phyloP scores from a whole-genome alignment of 2,888 invertebrate species.

The Eupithecia subumbrata region DNA sequence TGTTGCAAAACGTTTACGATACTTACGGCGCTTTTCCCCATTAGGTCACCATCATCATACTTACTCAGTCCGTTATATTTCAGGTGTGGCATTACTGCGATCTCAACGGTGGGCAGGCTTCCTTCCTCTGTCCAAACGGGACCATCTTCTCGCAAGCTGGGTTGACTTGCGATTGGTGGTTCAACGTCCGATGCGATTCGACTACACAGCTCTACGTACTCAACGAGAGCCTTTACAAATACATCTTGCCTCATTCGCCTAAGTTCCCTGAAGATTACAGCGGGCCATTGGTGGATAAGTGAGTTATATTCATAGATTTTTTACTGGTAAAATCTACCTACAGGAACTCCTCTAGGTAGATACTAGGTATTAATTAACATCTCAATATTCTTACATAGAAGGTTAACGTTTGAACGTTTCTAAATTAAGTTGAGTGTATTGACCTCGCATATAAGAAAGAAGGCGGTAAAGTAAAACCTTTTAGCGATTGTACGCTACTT shows the following conservation, averaged over 20 bases:
- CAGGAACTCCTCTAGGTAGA: too few relatives aligned
- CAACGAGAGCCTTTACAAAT: constrained; percentile 94
- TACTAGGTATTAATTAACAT: not conserved
- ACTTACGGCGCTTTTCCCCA: constrained; percentile 7
- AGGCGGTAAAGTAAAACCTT: not conserved
- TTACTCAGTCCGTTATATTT: not conserved
- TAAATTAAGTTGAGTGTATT: not conserved
- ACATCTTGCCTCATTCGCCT: constrained; percentile 92
- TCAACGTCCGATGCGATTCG: constrained; percentile 93
- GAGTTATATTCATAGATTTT: constrained; percentile 56
- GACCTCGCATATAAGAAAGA: not conserved
- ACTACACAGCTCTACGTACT: constrained; percentile 94
- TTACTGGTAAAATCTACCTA: too few relatives aligned
- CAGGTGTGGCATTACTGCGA: constrained; percentile 97
- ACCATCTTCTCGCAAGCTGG: constrained; percentile 96
- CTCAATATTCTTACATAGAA: not conserved
- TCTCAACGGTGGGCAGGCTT: constrained; percentile 94
- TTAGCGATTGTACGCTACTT: not conserved
- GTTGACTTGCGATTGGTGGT: constrained; percentile 97
- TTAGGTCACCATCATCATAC: not conserved
- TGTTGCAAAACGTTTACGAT: not conserved
- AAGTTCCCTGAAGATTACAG: constrained; percentile 96
- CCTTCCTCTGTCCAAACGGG: constrained; percentile 94
- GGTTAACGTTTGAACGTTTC: not conserved
- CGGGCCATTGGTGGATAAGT: constrained; percentile 94